These are phyloP conservation scores for Rafetus swinhoei DNA, from an alignment of 2,113 vertebrate species.

Conservation along the genomic window DNA sequence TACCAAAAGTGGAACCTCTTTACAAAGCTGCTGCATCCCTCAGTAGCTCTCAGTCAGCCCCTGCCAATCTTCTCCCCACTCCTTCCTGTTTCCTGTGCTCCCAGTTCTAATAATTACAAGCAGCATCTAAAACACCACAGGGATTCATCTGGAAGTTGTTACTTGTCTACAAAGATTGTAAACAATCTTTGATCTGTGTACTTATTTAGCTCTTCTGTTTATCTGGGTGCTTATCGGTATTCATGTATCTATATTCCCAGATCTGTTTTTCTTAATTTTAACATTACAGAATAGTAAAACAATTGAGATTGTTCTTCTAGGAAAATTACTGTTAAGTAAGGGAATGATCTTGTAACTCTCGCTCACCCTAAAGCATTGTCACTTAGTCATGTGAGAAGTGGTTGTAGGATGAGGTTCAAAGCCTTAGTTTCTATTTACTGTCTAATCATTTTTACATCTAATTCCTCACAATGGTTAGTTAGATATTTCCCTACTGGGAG, in stretches of 20 bases:
- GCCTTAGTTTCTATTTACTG: background rate
- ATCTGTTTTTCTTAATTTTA: background rate
- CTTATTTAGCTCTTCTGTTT: no score
- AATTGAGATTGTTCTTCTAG: background rate
- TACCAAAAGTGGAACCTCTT: no score
- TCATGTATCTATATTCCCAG: background rate
- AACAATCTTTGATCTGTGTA: background rate
- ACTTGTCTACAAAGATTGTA: background rate
- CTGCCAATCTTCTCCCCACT: no score
- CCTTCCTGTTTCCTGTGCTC: no score
- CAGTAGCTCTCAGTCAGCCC: no score
- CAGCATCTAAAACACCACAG: background rate
- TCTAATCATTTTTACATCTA: conserved; percentile 26
- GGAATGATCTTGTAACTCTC: background rate
- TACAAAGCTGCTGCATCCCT: no score
- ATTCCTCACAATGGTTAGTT: conserved; percentile 8
- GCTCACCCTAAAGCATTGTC: background rate
- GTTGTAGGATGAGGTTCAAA: background rate
- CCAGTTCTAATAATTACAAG: no score
- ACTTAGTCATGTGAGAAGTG: background rate
- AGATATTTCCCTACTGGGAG: conserved; percentile 21
- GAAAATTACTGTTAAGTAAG: background rate
- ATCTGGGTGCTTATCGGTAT: background rate
- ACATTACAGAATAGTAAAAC: background rate
- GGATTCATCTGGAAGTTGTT: background rate